Evolutionary conservation across 2,797 vertebrate genomes (phyloP).

Genomic region (Enteromius unitaeniatus): DNA sequence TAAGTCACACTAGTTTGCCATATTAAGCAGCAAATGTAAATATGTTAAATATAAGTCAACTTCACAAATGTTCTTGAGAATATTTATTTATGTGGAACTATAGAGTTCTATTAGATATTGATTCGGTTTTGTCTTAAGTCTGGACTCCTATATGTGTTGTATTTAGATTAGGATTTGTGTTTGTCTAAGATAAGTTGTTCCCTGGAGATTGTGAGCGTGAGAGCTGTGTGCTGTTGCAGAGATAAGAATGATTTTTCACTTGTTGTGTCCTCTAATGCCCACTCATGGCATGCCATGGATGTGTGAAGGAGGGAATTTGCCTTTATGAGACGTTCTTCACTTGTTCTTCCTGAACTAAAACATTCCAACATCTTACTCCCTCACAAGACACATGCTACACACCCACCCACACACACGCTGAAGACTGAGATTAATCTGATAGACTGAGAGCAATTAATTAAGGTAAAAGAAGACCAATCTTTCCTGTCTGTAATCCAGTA

Average conservation of each 20-base stretch:
- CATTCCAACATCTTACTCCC: slow-evolving; percentile 71
- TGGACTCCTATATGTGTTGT: slow-evolving; percentile 1
- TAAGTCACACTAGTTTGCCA: too few species aligned
- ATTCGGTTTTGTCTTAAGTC: not conserved
- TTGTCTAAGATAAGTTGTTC: slow-evolving; percentile 30
- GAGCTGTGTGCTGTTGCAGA: slow-evolving; percentile 19
- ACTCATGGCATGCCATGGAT: slow-evolving; percentile 19
- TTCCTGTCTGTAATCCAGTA: slow-evolving; percentile 51
- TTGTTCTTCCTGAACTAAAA: slow-evolving; percentile 65
- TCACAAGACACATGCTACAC: slow-evolving; percentile 49
- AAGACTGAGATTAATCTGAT: slow-evolving; percentile 49
- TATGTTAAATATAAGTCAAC: not conserved
- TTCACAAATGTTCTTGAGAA: not conserved
- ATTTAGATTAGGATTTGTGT: slow-evolving; percentile 28
- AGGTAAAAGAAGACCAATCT: not conserved
- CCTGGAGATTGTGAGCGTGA: slow-evolving; percentile 24
- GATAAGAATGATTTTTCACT: slow-evolving; percentile 51
- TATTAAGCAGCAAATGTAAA: not conserved
- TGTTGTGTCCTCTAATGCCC: slow-evolving; percentile 26
- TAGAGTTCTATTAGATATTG: not conserved
- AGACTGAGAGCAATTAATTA: slow-evolving; percentile 66
- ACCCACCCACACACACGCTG: slow-evolving; percentile 42
- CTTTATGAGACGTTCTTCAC: slow-evolving; percentile 56
- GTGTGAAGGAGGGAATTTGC: slow-evolving; percentile 27
- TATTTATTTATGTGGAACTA: not conserved